Conservation (phyloP, 1,140 invertebrate species). For the Pseudomyrmex cubaensis region DNA sequence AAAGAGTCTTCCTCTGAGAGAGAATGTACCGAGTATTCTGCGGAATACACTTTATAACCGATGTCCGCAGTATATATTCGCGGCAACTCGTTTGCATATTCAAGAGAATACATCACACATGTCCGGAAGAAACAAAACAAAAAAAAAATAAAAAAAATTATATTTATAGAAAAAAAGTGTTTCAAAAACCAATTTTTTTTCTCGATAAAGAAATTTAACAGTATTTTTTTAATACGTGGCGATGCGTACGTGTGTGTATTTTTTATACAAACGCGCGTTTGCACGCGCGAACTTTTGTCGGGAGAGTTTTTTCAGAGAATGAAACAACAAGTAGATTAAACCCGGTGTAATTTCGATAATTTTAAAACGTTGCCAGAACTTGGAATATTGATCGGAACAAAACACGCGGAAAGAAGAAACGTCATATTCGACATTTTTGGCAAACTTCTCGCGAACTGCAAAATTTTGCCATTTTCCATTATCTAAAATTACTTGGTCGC, state of each 20-base stretch:
- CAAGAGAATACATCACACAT: background rate
- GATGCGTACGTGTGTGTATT: background rate
- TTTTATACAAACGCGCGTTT: background rate
- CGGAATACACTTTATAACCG: background rate
- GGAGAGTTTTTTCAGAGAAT: too few relatives aligned
- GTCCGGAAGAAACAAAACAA: too few relatives aligned
- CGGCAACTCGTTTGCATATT: conserved; percentile 7
- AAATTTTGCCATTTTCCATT: conserved; percentile 17
- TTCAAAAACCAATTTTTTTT: background rate
- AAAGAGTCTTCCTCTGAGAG: conserved; percentile 4
- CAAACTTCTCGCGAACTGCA: background rate
- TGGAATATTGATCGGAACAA: background rate
- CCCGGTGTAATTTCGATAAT: conserved; percentile 14
- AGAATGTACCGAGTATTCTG: conserved; percentile 14
- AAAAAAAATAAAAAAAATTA: too few relatives aligned
- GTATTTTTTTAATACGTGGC: conserved; percentile 46
- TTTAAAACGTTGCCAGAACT: conserved; percentile 8
- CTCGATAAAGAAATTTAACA: conserved; percentile 24
- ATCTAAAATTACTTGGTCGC: conserved; percentile 11
- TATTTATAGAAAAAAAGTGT: too few relatives aligned
- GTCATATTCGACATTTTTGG: background rate
- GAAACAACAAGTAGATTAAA: too few relatives aligned
- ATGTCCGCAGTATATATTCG: conserved; percentile 10
- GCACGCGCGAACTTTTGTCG: background rate
- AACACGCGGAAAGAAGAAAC: too few relatives aligned